Conservation (phyloP, 2,797 vertebrate species). For the Acanthopagrus latus region DNA sequence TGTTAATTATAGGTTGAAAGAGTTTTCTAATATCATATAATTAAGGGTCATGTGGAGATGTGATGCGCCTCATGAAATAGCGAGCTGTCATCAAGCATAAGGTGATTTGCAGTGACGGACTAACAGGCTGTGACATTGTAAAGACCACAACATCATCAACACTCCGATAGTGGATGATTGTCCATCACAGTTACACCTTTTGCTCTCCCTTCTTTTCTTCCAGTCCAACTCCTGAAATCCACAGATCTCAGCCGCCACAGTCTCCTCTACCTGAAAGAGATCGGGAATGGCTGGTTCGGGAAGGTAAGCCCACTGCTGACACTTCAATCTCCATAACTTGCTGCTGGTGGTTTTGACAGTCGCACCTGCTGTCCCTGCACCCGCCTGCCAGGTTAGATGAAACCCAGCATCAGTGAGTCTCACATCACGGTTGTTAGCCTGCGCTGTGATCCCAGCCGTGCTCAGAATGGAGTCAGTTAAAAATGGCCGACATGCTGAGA, state of each 20-base stretch:
- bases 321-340: conserved; percentile 6
- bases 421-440: conserved; percentile 8
- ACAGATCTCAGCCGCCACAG: conserved; percentile 91
- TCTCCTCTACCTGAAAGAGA: conserved; percentile 96
- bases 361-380: background rate
- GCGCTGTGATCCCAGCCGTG: background rate
- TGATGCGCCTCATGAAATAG: background rate
- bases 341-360: conserved; percentile 11
- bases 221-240: conserved; percentile 92
- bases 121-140: background rate
- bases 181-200: background rate
- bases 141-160: background rate
- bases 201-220: conserved; percentile 24
- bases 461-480: conserved; percentile 34
- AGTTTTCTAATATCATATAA: background rate
- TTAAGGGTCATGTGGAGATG: background rate
- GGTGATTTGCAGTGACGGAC: background rate
- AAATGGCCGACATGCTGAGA: conserved; percentile 34
- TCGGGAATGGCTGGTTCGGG: conserved; percentile 97
- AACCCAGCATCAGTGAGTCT: background rate
- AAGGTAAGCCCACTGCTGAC: conserved; percentile 87
- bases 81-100: background rate
- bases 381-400: conserved; percentile 11
- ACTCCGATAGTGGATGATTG: background rate
- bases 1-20: background rate